Conservation (phyloP, 2,888 invertebrate genomes). For the Dynastes hyllus region DNA sequence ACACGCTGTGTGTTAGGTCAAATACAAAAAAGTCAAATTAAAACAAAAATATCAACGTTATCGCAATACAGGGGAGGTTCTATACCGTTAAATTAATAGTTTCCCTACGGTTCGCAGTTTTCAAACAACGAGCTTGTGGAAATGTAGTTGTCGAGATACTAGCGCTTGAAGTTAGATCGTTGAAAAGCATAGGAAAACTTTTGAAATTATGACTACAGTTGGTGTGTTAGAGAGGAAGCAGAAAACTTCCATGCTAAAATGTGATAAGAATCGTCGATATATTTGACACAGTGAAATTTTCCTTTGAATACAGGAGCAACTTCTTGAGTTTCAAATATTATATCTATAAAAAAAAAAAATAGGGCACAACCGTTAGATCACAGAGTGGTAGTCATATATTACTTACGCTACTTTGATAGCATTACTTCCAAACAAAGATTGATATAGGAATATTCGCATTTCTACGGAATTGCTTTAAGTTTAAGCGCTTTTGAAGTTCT, state of each 20-base stretch:
- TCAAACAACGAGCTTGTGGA: neutral
- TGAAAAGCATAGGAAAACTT: neutral
- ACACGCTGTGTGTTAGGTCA: no score
- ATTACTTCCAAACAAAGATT: neutral
- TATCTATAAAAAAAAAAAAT: no score
- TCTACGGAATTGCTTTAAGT: neutral
- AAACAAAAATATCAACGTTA: no score
- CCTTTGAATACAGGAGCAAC: no score
- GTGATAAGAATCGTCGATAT: no score
- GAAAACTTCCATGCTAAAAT: no score
- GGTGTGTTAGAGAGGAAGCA: no score
- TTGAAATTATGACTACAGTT: neutral
- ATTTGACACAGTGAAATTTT: no score
- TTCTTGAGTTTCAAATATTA: no score
- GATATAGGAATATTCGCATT: neutral
- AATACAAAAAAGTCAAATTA: no score
- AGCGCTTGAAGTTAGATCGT: slow-evolving; percentile 4
- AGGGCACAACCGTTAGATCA: no score
- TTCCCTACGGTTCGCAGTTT: neutral
- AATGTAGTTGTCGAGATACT: neutral
- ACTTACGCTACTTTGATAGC: neutral
- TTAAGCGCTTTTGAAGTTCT: neutral
- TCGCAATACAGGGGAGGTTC: no score
- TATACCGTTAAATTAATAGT: neutral
- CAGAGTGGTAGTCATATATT: neutral